Conservation (phyloP, 2,888 invertebrate genomes). For the Dryobotodes eremita region DNA sequence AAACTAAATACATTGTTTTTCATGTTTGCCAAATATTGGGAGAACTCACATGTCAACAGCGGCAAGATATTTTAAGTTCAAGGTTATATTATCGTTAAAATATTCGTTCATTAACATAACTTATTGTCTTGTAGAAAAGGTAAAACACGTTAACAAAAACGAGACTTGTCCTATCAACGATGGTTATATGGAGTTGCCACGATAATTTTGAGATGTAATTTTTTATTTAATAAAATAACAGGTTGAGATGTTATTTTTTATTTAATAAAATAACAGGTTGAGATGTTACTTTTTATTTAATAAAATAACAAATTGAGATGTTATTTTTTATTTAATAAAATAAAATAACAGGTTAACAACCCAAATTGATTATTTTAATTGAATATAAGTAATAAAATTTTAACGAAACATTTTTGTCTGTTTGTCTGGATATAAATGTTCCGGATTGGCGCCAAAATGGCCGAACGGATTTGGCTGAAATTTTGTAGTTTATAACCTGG, state of each 20-base stretch:
- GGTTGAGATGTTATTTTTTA: background rate
- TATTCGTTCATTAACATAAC: constrained; percentile 25
- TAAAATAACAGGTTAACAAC: too few relatives aligned
- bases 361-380: too few relatives aligned
- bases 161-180: constrained; percentile 22
- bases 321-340: background rate
- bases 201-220: background rate
- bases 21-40: background rate
- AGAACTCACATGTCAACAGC: background rate
- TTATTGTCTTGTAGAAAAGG: background rate
- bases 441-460: too few relatives aligned
- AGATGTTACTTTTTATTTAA: background rate
- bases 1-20: background rate
- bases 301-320: background rate
- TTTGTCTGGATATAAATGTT: too few relatives aligned
- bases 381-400: too few relatives aligned
- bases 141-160: background rate
- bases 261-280: background rate
- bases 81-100: constrained; percentile 32
- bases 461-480: too few relatives aligned
- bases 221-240: background rate
- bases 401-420: too few relatives aligned
- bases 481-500: too few relatives aligned
- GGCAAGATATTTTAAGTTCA: constrained; percentile 10
- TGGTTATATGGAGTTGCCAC: constrained; percentile 10